Conservation (phyloP, 2,797 vertebrate genomes). For the Huso huso region DNA sequence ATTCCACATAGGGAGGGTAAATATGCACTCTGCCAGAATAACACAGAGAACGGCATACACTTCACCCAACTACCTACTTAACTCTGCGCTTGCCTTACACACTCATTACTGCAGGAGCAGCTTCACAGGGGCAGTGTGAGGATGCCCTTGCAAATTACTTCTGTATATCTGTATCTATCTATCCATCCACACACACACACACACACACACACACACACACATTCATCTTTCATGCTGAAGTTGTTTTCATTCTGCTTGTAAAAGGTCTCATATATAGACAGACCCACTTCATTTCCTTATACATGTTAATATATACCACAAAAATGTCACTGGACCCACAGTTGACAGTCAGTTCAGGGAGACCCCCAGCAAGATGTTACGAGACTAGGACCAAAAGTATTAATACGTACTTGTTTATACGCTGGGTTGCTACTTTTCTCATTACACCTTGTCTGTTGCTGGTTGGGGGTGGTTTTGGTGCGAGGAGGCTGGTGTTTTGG, state of each 20-base stretch:
- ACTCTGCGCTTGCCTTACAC: slow-evolving; percentile 29
- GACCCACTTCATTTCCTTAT: slow-evolving; percentile 15
- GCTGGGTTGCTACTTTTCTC: slow-evolving; percentile 66
- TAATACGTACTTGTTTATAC: slow-evolving; percentile 72
- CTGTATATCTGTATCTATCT: too few relatives aligned
- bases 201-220: background rate
- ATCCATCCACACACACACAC: too few relatives aligned
- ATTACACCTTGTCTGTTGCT: slow-evolving; percentile 53
- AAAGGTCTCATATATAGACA: slow-evolving; percentile 11
- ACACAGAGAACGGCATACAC: slow-evolving; percentile 60
- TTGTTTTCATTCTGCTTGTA: slow-evolving; percentile 23
- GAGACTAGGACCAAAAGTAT: background rate
- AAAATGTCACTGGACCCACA: slow-evolving; percentile 12
- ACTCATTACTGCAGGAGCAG: background rate
- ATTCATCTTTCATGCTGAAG: background rate
- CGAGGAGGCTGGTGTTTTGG: slow-evolving; percentile 49
- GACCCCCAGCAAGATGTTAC: slow-evolving; percentile 29
- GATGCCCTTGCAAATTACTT: too few relatives aligned
- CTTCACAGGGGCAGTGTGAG: too few relatives aligned
- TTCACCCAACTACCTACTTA: slow-evolving; percentile 49
- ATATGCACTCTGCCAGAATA: slow-evolving; percentile 73
- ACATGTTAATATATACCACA: slow-evolving; percentile 18
- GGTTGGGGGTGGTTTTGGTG: slow-evolving; percentile 55
- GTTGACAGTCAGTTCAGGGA: slow-evolving; percentile 5
- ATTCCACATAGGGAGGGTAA: slow-evolving; percentile 81